Conservation (phyloP, 2,797 vertebrate species). For the Tarsius wallacei region DNA sequence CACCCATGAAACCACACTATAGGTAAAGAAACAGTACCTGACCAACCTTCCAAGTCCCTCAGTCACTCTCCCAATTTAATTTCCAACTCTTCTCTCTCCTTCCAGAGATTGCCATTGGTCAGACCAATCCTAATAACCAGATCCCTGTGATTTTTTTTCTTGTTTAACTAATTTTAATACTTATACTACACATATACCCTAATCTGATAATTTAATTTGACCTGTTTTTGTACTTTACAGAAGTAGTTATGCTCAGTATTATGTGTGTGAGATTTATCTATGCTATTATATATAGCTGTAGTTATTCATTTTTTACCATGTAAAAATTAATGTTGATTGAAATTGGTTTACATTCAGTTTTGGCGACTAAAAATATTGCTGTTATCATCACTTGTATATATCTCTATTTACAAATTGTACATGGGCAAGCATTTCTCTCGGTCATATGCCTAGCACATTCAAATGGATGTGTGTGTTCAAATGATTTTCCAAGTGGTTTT, state of each 20-base stretch:
- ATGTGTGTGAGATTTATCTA: not conserved
- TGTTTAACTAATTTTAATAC: not conserved
- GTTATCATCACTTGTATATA: fast-evolving
- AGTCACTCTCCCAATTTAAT: fast-evolving
- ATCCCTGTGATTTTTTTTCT: not conserved
- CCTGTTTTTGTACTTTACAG: not conserved
- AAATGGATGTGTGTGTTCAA: not conserved
- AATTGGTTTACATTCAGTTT: not conserved
- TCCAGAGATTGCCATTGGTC: not conserved
- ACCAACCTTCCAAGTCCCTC: not conserved
- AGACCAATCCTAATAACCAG: not conserved
- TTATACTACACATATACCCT: not conserved
- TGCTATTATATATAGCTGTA: not conserved
- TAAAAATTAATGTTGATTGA: not conserved
- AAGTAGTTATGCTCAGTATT: not conserved
- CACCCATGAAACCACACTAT: not conserved
- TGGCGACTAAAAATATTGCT: not conserved
- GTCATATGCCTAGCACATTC: not conserved
- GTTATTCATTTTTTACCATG: not conserved
- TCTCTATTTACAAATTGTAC: no score
- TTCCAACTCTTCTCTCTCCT: not conserved
- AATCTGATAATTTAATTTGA: not conserved
- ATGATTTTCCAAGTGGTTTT: not conserved
- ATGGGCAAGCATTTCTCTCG: not conserved
- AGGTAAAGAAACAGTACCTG: not conserved